Evolutionary conservation across 92 coral and sea anemone species (phyloP).

Genomic region (Epizoanthus stellaris): DNA sequence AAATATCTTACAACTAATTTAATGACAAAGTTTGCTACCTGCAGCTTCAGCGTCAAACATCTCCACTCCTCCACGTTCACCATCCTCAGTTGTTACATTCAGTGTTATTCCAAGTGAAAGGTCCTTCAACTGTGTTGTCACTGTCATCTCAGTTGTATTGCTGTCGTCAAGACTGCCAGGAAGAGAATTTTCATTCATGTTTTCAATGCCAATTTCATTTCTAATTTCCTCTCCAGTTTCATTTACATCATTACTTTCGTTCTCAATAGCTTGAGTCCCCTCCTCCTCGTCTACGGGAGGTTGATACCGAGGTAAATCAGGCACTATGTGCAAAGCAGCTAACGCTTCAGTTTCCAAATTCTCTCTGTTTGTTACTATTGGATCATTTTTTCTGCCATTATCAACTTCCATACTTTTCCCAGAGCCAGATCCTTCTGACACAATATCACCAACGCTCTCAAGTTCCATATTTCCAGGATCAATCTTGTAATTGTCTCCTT

Average conservation of each 20-base stretch:
- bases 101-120: slow-evolving; percentile 33
- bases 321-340: background rate
- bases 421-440: slow-evolving; percentile 48
- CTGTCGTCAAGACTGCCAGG: background rate
- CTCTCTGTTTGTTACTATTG: background rate
- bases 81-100: slow-evolving; percentile 66
- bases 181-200: background rate
- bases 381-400: background rate
- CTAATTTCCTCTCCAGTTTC: slow-evolving; percentile 10
- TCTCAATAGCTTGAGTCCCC: background rate
- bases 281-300: background rate
- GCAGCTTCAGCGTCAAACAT: slow-evolving; percentile 58
- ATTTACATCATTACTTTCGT: background rate
- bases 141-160: background rate
- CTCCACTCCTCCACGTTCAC: slow-evolving; percentile 60
- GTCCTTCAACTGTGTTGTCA: slow-evolving; percentile 25
- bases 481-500: slow-evolving; percentile 7
- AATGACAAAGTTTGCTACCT: slow-evolving; percentile 49
- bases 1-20: background rate
- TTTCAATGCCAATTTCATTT: background rate
- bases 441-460: slow-evolving; percentile 56
- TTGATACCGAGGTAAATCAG: background rate
- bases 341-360: background rate
- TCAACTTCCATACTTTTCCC: slow-evolving; percentile 41
- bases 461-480: slow-evolving; percentile 41